phyloP scores from a whole-genome alignment of 2,113 vertebrate species.

The Uria lomvia region DNA sequence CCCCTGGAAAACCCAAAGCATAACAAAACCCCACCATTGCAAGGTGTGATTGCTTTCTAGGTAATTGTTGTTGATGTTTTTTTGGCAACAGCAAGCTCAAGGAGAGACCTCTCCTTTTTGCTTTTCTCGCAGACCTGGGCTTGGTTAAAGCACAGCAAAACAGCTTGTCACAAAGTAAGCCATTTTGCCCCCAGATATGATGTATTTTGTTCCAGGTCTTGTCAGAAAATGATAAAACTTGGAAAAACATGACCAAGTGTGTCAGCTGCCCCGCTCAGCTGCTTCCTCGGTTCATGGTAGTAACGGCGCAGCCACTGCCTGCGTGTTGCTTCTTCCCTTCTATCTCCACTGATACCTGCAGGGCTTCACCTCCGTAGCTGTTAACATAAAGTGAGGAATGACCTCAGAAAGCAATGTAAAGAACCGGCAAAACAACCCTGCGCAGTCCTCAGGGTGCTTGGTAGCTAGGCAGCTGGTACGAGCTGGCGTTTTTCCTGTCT shows the following conservation, averaged over 20 bases:
- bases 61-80: not conserved
- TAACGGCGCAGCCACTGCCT: not conserved
- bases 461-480: not conserved
- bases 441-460: not conserved
- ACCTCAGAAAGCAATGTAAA: not conserved
- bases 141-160: not conserved
- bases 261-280: not conserved
- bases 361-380: not conserved
- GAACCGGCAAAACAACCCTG: not conserved
- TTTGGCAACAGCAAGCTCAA: not conserved
- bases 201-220: not conserved
- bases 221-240: not conserved
- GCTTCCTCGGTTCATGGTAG: not conserved
- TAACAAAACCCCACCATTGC: not conserved
- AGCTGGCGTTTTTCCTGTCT: not conserved
- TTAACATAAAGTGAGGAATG: not conserved
- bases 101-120: not conserved
- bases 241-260: not conserved
- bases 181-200: not conserved
- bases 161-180: not conserved
- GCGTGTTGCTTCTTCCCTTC: not conserved
- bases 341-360: not conserved
- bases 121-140: not conserved
- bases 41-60: not conserved
- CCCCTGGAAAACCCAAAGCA: fast-evolving